These are phyloP conservation scores for Taxidea taxus DNA, from an alignment of 2,113 vertebrate species.

Conservation along the genomic window DNA sequence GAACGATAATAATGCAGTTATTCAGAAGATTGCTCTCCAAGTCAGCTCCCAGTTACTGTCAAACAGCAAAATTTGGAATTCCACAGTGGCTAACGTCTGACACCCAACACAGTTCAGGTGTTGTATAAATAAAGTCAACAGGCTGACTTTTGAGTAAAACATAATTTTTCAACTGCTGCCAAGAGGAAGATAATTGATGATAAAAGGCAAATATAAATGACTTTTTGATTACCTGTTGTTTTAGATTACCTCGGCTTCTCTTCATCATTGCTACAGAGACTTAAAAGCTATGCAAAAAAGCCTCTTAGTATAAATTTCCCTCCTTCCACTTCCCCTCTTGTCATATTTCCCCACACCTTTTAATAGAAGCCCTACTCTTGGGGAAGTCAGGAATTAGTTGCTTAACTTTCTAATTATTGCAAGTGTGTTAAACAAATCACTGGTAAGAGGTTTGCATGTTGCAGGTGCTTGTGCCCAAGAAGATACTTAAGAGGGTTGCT, in stretches of 20 bases:
- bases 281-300: constrained; percentile 30
- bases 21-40: not conserved
- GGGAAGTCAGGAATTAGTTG: constrained; percentile 45
- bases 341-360: not conserved
- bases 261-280: not conserved
- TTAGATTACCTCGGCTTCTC: constrained; percentile 17
- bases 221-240: constrained; percentile 64
- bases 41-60: not conserved
- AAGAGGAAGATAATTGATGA: constrained; percentile 66
- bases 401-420: constrained; percentile 51
- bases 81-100: not conserved
- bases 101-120: constrained; percentile 42
- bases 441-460: not conserved
- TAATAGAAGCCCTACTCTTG: not conserved
- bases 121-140: constrained; percentile 61
- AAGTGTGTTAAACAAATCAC: constrained; percentile 46
- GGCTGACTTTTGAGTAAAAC: constrained; percentile 61
- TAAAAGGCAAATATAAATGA: constrained; percentile 55
- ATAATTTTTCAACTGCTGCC: constrained; percentile 53
- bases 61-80: constrained; percentile 26
- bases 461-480: not conserved
- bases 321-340: not conserved
- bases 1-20: not conserved
- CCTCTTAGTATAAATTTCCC: constrained; percentile 11
- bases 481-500: not conserved